phyloP scores from a whole-genome alignment of 1,140 invertebrate genomes.

The Conopomorpha cramerella region DNA sequence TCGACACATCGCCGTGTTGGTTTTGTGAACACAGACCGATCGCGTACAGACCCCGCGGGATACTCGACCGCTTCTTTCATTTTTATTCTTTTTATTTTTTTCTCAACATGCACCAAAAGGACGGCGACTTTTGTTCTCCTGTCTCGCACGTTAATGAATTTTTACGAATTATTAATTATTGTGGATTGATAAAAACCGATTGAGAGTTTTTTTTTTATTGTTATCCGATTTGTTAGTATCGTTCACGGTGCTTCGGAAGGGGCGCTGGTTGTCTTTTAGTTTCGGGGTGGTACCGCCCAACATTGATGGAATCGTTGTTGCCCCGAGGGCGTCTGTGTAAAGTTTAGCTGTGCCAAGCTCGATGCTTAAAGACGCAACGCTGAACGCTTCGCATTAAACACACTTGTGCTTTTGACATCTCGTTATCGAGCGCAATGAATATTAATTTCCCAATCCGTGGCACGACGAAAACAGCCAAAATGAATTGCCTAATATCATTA shows the following conservation, averaged over 20 bases:
- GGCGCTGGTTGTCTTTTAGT: neutral
- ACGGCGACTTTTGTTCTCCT: constrained; percentile 50
- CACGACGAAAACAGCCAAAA: too few relatives aligned
- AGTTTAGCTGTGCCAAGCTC: too few relatives aligned
- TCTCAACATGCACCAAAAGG: constrained; percentile 39
- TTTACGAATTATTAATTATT: constrained; percentile 58
- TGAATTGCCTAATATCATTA: too few relatives aligned
- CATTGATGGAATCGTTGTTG: too few relatives aligned
- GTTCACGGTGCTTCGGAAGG: constrained; percentile 5
- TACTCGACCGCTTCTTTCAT: constrained; percentile 15
- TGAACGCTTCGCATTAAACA: too few relatives aligned
- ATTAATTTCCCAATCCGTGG: too few relatives aligned
- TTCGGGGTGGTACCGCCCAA: neutral
- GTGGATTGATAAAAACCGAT: constrained; percentile 37
- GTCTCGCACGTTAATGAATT: constrained; percentile 52
- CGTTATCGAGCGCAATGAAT: too few relatives aligned
- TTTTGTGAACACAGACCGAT: constrained; percentile 25
- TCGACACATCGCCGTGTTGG: constrained; percentile 44
- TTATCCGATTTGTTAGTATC: constrained; percentile 25
- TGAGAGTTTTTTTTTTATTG: constrained; percentile 47
- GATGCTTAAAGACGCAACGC: too few relatives aligned
- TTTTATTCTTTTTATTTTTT: constrained; percentile 30
- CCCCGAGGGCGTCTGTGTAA: too few relatives aligned
- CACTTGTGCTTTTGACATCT: too few relatives aligned
- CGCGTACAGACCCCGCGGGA: constrained; percentile 26